These are phyloP conservation scores for Pithys albifrons DNA, from an alignment of 2,113 vertebrate species.

Conservation along the genomic window DNA sequence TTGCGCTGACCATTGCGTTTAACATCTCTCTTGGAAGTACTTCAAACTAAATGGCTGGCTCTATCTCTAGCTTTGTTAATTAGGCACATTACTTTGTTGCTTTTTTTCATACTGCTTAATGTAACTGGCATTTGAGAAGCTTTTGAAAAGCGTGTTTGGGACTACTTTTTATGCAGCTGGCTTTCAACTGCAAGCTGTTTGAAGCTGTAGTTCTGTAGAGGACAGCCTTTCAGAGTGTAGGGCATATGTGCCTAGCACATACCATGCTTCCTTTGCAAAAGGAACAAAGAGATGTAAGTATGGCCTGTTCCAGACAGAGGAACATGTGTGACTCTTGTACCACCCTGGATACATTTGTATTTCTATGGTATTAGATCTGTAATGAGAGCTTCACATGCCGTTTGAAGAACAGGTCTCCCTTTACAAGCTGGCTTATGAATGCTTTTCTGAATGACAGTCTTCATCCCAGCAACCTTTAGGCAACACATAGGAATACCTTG, in stretches of 20 bases:
- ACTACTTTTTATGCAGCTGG: slow-evolving; percentile 12
- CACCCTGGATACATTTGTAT: not conserved
- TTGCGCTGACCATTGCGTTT: slow-evolving; percentile 23
- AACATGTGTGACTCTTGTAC: not conserved
- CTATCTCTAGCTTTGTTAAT: slow-evolving; percentile 41
- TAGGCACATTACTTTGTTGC: slow-evolving; percentile 23
- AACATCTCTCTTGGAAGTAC: slow-evolving; percentile 39
- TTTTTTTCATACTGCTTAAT: slow-evolving; percentile 9
- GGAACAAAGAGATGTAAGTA: not conserved
- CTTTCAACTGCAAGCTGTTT: slow-evolving; percentile 24
- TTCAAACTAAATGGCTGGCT: slow-evolving; percentile 47
- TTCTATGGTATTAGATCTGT: not conserved
- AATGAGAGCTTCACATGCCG: rapidly evolving
- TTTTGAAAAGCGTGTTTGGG: slow-evolving; percentile 34
- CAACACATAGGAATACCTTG: not conserved
- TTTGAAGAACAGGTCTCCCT: not conserved
- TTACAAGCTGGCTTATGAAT: not conserved
- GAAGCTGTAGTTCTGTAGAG: not conserved
- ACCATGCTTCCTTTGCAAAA: not conserved
- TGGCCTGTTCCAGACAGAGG: not conserved
- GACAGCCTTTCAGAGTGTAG: rapidly evolving
- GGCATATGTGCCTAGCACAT: not conserved
- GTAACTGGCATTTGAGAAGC: slow-evolving; percentile 28
- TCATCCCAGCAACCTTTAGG: not conserved
- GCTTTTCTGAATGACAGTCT: not conserved